Evolutionary conservation across 2,888 invertebrate genomes (phyloP).

Genomic region (Drosophila pegasa): DNA sequence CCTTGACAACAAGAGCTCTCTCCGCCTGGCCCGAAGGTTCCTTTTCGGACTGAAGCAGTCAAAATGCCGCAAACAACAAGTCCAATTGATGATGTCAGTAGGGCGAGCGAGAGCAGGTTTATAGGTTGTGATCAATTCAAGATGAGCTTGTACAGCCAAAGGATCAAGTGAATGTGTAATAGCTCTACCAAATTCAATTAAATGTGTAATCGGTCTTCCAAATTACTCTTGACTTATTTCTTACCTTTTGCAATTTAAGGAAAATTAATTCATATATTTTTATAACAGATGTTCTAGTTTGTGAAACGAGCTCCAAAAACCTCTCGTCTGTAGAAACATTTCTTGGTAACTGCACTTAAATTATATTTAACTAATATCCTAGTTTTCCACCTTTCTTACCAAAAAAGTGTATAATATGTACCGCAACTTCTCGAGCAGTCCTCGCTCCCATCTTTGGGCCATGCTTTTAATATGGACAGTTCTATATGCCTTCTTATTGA

Average conservation of each 20-base stretch:
- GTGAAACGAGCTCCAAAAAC: too few species aligned
- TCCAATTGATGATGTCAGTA: conserved; percentile 28
- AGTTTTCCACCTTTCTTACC: too few species aligned
- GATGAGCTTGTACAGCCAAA: neutral
- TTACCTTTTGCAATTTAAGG: too few species aligned
- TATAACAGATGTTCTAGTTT: too few species aligned
- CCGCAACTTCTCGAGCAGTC: conserved; percentile 1
- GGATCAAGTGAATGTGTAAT: neutral
- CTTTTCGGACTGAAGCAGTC: conserved; percentile 35
- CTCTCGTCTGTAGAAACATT: too few species aligned
- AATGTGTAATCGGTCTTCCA: too few species aligned
- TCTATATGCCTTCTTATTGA: conserved; percentile 72
- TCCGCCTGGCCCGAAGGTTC: conserved; percentile 18
- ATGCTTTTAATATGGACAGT: conserved; percentile 39
- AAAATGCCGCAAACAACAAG: conserved; percentile 29
- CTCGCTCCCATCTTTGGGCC: conserved; percentile 29
- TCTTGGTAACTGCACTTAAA: too few species aligned
- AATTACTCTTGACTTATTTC: too few species aligned
- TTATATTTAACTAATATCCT: too few species aligned
- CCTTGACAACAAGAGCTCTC: conserved; percentile 44
- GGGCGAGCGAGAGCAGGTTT: neutral
- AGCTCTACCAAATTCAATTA: too few species aligned
- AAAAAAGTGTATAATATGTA: too few species aligned
- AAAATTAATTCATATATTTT: too few species aligned
- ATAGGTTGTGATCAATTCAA: neutral